Conservation (phyloP, 1,140 invertebrate genomes). For the Phenacoccus solenopsis region DNA sequence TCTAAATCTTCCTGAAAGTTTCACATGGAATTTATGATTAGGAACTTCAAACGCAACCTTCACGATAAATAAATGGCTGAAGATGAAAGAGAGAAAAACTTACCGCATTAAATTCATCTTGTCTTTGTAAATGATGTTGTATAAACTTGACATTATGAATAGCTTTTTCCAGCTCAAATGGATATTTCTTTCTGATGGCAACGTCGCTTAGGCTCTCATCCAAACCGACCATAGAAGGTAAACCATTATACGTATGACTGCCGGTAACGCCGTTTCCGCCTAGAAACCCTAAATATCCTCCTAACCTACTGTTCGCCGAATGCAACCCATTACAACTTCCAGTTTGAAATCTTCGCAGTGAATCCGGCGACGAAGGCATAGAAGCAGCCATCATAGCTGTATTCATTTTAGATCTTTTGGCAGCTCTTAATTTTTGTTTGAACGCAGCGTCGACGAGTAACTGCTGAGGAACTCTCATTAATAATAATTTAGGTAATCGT, state of each 20-base stretch:
- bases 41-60: too few relatives aligned
- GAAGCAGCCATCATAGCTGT: slow-evolving; percentile 45
- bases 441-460: slow-evolving; percentile 61
- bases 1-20: slow-evolving; percentile 88
- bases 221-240: slow-evolving; percentile 43
- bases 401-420: slow-evolving; percentile 48
- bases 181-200: slow-evolving; percentile 68
- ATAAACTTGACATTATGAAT: slow-evolving; percentile 93
- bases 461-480: slow-evolving; percentile 76
- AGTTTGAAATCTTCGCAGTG: slow-evolving; percentile 45
- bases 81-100: too few relatives aligned
- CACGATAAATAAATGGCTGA: not conserved
- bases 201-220: slow-evolving; percentile 69
- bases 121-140: slow-evolving; percentile 81
- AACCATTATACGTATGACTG: slow-evolving; percentile 9
- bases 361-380: slow-evolving; percentile 51
- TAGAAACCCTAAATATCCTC: slow-evolving; percentile 1
- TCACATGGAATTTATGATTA: too few relatives aligned
- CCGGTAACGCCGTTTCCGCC: slow-evolving; percentile 27
- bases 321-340: slow-evolving; percentile 56
- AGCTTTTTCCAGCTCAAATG: slow-evolving; percentile 81
- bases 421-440: slow-evolving; percentile 52
- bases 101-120: slow-evolving; percentile 88
- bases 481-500: slow-evolving; percentile 62
- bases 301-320: slow-evolving; percentile 42